These are phyloP conservation scores for Hystrix brachyura DNA, from an alignment of 2,113 vertebrate species.

Conservation along the genomic window DNA sequence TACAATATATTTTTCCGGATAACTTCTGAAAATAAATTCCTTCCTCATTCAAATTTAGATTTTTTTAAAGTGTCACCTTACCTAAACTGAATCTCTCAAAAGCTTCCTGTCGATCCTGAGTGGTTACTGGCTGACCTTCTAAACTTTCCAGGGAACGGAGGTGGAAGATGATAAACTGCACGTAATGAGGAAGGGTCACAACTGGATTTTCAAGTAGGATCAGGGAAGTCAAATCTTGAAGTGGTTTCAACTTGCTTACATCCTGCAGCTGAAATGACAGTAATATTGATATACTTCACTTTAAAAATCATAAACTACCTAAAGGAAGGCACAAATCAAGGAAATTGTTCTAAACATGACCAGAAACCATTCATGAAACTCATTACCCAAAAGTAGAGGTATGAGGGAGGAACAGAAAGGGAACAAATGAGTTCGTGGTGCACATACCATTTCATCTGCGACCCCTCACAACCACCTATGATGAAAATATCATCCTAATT, in stretches of 20 bases:
- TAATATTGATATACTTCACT: conserved; percentile 45
- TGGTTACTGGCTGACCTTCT: conserved; percentile 90
- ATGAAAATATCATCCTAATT: conserved; percentile 4
- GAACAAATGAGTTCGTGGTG: not conserved
- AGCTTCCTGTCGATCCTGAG: conserved; percentile 90
- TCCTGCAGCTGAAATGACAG: conserved; percentile 91
- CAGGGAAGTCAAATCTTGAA: conserved; percentile 92
- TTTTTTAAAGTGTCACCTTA: conserved; percentile 78
- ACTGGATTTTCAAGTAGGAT: conserved; percentile 91
- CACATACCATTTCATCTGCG: not conserved
- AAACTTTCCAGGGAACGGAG: conserved; percentile 90
- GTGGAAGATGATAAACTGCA: conserved; percentile 91
- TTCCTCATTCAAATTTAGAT: not conserved
- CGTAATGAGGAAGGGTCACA: conserved; percentile 90
- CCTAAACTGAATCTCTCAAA: conserved; percentile 92
- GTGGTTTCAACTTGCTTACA: conserved; percentile 90
- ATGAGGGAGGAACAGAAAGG: not conserved
- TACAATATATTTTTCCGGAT: conserved; percentile 14
- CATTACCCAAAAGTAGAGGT: conserved; percentile 10
- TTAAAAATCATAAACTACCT: conserved; percentile 58
- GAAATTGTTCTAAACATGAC: conserved; percentile 39
- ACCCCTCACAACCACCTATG: not conserved
- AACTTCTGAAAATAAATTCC: conserved; percentile 53
- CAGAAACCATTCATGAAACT: not conserved
- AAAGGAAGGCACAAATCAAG: conserved; percentile 33